These are phyloP conservation scores for Balanococcus diminutus DNA, from an alignment of 2,888 invertebrate genomes.

Conservation along the genomic window DNA sequence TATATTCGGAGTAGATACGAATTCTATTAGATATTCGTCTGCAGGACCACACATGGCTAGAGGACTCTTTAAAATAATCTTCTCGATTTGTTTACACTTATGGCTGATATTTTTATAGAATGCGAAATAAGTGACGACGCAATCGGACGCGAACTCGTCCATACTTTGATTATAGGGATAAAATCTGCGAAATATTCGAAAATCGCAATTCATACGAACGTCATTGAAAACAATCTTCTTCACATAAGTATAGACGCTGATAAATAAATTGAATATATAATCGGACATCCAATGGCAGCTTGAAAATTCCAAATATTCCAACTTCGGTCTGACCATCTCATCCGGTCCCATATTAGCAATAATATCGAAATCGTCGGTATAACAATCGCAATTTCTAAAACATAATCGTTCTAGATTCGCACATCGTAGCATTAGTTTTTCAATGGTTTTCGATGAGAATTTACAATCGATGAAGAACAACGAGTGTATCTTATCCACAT, in stretches of 20 bases:
- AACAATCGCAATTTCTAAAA: background rate
- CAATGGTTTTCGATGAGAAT: background rate
- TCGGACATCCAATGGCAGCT: background rate
- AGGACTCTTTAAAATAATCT: background rate
- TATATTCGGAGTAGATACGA: background rate
- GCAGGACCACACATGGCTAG: background rate
- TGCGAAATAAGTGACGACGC: background rate
- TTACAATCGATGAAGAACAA: background rate
- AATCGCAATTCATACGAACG: slow-evolving; percentile 2
- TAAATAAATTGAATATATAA: background rate
- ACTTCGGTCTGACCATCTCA: background rate
- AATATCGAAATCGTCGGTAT: background rate
- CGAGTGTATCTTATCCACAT: background rate
- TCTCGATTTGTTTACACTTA: background rate
- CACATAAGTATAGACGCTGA: background rate
- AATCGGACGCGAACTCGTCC: background rate
- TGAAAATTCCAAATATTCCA: background rate
- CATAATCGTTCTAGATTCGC: background rate
- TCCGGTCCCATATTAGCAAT: background rate
- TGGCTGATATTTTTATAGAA: background rate
- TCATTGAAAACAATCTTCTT: background rate
- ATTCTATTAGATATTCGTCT: background rate
- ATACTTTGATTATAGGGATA: background rate
- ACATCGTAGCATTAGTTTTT: background rate
- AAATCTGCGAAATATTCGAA: background rate